Base-by-base conservation (phyloP, 2,113 vertebrate species). In the Thamnaconus septentrionalis region DNA sequence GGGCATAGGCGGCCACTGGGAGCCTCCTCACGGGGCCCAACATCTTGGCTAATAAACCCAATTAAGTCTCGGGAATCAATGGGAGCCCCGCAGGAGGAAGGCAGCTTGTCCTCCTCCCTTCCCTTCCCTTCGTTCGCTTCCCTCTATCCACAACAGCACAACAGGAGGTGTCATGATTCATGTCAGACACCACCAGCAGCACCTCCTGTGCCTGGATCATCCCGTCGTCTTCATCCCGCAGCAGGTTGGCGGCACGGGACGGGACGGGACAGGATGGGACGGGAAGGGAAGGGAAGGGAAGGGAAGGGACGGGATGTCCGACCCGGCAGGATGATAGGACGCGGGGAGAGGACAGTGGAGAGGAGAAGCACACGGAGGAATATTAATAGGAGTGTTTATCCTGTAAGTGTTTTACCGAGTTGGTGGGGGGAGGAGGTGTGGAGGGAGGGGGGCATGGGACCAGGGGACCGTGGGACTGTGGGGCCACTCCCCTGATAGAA, bases 11-110 rank as follows among this genome's bases (percentile, higher is more conserved):
- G 78, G 85, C 80, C 79, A 82, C 66, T 76, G 77, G 85, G 80
- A 91, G 79, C 81, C 83, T 75, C 83, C 86, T 87, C 57, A 59
- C 59, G 66, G 85, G 84, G 67, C 85, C 82, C 86, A 86, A 87
- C 80, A 82, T 91, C 91, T 91, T 87, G 79, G 84, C 87, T 90
- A 92, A 92, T 91, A 92, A 91, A 90, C 88, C 91, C 87, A 92
- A 91, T 92, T 92, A 90, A 88, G 79, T 83, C 81, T 71, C 79
- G 58, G 66, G 85, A 88, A 92, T 93, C 90, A 90, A 91, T 90
- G 73, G 76, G 80, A 85, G 78, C 79, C 77, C 79, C 46, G 75
- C 76, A 77, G 83, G 82, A 31, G 18, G 18, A 31, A 31, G 18
- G 18, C 18, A 31, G 18, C 18, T 31, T 31, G 18, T 31, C 75